phyloP scores from a whole-genome alignment of 2,113 vertebrate genomes.

The Salvelinus alpinus region DNA sequence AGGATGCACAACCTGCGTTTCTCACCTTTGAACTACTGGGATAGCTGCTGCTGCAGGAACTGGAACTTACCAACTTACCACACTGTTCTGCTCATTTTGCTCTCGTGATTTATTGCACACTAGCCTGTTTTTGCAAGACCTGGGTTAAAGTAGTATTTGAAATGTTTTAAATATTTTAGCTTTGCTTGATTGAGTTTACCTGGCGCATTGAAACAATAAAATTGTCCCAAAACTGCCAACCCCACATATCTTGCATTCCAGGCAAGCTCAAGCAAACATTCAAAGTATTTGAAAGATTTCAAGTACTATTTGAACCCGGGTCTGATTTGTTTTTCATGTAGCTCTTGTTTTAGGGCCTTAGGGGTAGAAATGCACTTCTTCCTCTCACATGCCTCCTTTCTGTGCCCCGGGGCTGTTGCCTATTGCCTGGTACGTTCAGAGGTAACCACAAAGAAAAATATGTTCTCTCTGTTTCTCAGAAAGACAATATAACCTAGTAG shows the following conservation, averaged over 20 bases:
- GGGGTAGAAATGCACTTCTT: slow-evolving; percentile 32
- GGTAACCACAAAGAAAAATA: slow-evolving; percentile 2
- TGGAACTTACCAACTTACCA: neutral
- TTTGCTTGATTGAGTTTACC: too few relatives aligned
- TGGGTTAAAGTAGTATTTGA: too few relatives aligned
- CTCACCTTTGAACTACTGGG: slow-evolving; percentile 2
- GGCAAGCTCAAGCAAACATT: too few relatives aligned
- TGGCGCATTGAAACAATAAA: too few relatives aligned
- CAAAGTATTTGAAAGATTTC: too few relatives aligned
- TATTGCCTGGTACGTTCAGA: neutral
- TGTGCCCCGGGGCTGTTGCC: slow-evolving; percentile 28
- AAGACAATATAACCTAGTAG: neutral
- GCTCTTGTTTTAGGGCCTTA: neutral
- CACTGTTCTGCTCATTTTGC: neutral
- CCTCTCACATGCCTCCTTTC: too few relatives aligned
- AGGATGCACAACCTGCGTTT: neutral
- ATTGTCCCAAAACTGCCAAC: too few relatives aligned
- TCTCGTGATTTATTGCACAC: slow-evolving; percentile 43
- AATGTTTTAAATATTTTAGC: too few relatives aligned
- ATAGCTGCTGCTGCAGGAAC: neutral
- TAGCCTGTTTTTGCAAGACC: too few relatives aligned
- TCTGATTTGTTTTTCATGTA: neutral
- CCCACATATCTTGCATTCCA: too few relatives aligned
- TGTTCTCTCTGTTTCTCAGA: slow-evolving; percentile 4
- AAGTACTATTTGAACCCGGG: too few relatives aligned